phyloP scores from a whole-genome alignment of 1,140 invertebrate genomes.

The Heliothis virescens region DNA sequence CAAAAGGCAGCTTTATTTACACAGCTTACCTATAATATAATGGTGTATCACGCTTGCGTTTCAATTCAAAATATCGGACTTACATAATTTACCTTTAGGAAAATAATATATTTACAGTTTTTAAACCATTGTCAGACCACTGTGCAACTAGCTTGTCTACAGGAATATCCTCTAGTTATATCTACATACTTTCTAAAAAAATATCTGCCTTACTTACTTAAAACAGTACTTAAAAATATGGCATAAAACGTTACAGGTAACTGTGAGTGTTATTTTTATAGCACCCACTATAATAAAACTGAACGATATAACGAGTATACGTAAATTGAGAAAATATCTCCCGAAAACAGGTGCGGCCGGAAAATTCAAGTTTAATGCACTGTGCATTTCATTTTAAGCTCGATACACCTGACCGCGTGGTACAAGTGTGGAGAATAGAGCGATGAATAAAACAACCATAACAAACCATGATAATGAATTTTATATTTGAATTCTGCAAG shows the following conservation, averaged over 20 bases:
- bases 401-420: slow-evolving; percentile 56
- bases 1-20: no score
- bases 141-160: no score
- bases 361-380: slow-evolving; percentile 79
- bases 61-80: no score
- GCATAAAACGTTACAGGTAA: not conserved
- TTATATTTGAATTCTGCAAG: not conserved
- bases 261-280: not conserved
- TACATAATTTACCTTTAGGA: no score
- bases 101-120: no score
- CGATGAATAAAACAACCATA: not conserved
- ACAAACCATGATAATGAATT: no score
- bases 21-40: no score
- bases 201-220: no score
- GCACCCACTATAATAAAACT: not conserved
- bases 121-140: no score
- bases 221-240: not conserved
- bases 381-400: slow-evolving; percentile 72
- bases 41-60: no score
- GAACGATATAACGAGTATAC: slow-evolving; percentile 1
- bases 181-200: no score
- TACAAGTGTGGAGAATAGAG: slow-evolving; percentile 46
- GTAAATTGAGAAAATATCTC: slow-evolving; percentile 49
- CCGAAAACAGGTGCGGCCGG: slow-evolving; percentile 72
- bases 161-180: no score